Base-by-base conservation (phyloP, 2,113 vertebrate genomes). In the Phyllostomus hastatus region DNA sequence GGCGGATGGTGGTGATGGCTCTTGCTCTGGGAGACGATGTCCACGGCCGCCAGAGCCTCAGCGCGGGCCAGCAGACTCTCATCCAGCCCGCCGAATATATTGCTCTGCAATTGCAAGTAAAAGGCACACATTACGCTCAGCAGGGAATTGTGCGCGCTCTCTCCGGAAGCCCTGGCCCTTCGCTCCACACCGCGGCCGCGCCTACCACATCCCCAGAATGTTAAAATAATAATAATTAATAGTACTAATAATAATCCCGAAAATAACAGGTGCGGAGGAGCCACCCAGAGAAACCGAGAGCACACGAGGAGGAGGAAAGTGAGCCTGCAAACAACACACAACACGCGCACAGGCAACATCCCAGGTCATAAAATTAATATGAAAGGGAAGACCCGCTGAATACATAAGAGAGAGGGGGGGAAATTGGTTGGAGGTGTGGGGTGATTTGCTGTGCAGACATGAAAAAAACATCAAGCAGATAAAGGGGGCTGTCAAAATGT, bases 41-140 rank as follows among this genome's bases (percentile, higher is more conserved):
- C 99, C 99, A 99, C 99, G 97, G 99, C 99, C 98, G 99, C 99
- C 98, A 99, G 99, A 99, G 99, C 99, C 99, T 99, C 99, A 92
- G 99, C 99, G 97, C 99, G 99, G 99, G 99, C 99, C 99, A 99
- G 98, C 99, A 99, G 99, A 98, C 99, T 99, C 99, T 99, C 99
- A 99, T 99, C 99, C 99, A 99, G 99, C 98, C 99, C 99, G 97
- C 99, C 99, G 99, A 99, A 99, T 99, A 99, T 99, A 99, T 99
- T 99, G 99, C 99, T 99, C 99, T 99, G 99, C 99, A 99, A 99
- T 99, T 99, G 99, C 99, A 99, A 99, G 99, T 99, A 99, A 99
- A 99, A 99, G 99, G 99, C 99, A 99, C 99, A 99, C 99, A 99
- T 99, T 99, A 98, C 99, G 99, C 99, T 99, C 99, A 99, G 97